Evolutionary conservation across 2,113 vertebrate species (phyloP).

Genomic region (Emydocephalus ijimae): DNA sequence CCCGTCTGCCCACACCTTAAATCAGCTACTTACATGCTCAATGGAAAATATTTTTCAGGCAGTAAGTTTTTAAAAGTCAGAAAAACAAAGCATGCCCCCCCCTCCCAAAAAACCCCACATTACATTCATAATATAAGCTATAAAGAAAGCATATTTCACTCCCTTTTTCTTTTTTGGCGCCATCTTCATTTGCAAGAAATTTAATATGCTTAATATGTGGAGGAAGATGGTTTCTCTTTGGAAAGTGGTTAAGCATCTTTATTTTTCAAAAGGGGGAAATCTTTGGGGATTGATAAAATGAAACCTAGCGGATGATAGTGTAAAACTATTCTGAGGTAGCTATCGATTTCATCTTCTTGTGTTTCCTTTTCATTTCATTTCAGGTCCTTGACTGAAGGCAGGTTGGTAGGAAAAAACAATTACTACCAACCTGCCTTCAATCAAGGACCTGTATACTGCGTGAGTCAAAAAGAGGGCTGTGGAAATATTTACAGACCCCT

Average conservation of each 20-base stretch:
- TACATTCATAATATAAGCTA: neutral
- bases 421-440: too few relatives aligned
- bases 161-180: neutral
- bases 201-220: neutral
- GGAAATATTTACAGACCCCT: too few relatives aligned
- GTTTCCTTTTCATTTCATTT: neutral
- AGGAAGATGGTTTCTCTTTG: neutral
- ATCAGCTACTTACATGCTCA: conserved; percentile 55
- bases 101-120: fast-evolving
- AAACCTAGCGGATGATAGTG: neutral
- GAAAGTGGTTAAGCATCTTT: neutral
- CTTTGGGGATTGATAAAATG: neutral
- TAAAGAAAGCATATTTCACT: neutral
- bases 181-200: neutral
- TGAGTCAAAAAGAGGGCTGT: too few relatives aligned
- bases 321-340: neutral
- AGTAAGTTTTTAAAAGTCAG: conserved; percentile 11
- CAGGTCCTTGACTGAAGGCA: too few relatives aligned
- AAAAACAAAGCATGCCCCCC: neutral
- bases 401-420: too few relatives aligned
- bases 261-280: neutral
- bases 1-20: conserved; percentile 60
- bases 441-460: too few relatives aligned
- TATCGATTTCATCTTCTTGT: neutral
- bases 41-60: conserved; percentile 57